Base-by-base conservation (phyloP, 1,140 invertebrate genomes). In the Magallana gigas region DNA sequence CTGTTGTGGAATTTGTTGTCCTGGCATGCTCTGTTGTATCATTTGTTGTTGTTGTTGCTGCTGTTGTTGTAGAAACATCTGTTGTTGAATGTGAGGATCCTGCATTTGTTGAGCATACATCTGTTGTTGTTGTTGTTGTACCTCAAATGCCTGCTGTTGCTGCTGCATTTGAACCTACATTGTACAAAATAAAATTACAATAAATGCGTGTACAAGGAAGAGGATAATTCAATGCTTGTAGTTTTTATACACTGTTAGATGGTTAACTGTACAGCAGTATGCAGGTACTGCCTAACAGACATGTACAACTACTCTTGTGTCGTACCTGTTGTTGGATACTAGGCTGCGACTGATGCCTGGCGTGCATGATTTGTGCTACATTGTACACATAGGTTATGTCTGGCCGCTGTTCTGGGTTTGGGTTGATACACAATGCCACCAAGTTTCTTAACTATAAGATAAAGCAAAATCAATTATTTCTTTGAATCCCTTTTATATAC, bases 361-460 rank as follows among this genome's bases (percentile, higher is more conserved):
- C 88, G 85, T 93, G 91, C 94, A 95, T 95, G 88, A 93, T 89
- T 85, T 94, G 92, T 7, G 95, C 95, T 23, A 95, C 93, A 58
- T 94, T 91, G 86, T 95, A 94, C 9, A 96, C 95, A 92, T 96
- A 95, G 12, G 90, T 91, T 83, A 96, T 96, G 90, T 96, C 96
- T 80, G 96, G 96, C 48, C 96, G 91, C 83, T 95, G 94, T 76
- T 95, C 93, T 9, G 96, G 96, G 88, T 96, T 95, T 7, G 96
- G 94, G 91, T 96, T 95, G 71, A 97, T 96, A 92, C 96, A 96
- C 57, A 94, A 93, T 48, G 93, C 95, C 6, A 97, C 96, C 60
- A 97, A 91, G 80, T 95, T 94, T 76, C 96, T 92, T 83, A 97
- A 91, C 96, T 96, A 92, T 48, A 48, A 83, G 94, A 93, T 59